Evolutionary conservation across 2,888 invertebrate species (phyloP).

Genomic region (Drosophila differens): DNA sequence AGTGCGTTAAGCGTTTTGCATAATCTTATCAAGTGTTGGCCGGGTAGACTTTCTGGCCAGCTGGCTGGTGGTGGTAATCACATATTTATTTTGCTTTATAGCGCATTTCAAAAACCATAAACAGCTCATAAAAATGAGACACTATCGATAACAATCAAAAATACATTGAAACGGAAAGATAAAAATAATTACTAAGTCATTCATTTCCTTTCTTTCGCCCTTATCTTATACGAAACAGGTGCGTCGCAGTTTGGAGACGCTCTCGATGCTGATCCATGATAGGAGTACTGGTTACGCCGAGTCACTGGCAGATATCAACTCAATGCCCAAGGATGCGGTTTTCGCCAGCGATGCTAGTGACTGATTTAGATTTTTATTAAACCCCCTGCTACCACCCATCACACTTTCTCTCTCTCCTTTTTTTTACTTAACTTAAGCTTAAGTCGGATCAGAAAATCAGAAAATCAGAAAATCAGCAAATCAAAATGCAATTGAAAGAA

Average conservation of each 20-base stretch:
- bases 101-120: not conserved
- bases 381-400: not conserved
- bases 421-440: constrained; percentile 16
- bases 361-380: constrained; percentile 71
- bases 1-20: constrained; percentile 9
- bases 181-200: constrained; percentile 35
- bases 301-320: constrained; percentile 14
- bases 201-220: not conserved
- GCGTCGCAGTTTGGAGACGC: constrained; percentile 91
- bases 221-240: constrained; percentile 86
- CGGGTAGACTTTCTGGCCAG: constrained; percentile 7
- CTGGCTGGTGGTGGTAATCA: constrained; percentile 5
- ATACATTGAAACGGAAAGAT: not conserved
- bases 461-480: not conserved
- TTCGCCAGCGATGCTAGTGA: constrained; percentile 74
- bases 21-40: constrained; percentile 39
- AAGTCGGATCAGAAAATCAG: constrained; percentile 3
- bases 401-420: constrained; percentile 7
- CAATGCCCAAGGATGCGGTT: constrained; percentile 16
- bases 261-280: constrained; percentile 89
- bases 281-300: constrained; percentile 72
- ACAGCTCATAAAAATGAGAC: not conserved
- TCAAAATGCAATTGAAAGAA: constrained; percentile 17
- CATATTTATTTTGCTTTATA: constrained; percentile 12
- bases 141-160: not conserved